A percentile compares a stretch with the other conserved stretches of the same genome.
These are phyloP conservation scores for Sphenopsis melanotis DNA, from an alignment of 2,797 vertebrate species.

Conservation along the genomic window DNA sequence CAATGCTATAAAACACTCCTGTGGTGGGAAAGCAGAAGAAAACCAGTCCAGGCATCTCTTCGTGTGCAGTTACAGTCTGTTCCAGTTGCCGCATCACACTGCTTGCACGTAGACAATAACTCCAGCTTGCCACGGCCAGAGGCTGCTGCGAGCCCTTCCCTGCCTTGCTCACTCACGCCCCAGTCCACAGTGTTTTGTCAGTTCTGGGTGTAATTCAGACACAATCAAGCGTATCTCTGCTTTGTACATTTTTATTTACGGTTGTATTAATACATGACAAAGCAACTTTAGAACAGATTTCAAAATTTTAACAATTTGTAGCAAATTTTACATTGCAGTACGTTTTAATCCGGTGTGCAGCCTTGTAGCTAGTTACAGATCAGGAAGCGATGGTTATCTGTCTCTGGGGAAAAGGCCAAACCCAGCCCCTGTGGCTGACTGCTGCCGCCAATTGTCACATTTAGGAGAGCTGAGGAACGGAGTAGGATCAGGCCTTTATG, in stretches of 20 bases:
- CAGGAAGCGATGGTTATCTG: neutral
- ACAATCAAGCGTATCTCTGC: neutral
- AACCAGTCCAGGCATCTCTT: neutral
- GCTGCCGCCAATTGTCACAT: neutral
- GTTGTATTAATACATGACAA: neutral
- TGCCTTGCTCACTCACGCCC: neutral
- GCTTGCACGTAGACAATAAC: rapidly evolving
- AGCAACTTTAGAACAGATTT: neutral
- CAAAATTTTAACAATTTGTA: neutral
- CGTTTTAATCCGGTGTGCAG: neutral
- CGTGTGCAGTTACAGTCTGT: neutral
- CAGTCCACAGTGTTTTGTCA: neutral
- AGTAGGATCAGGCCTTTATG: neutral
- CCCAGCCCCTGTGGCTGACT: neutral
- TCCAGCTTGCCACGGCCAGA: neutral
- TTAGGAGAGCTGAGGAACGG: neutral
- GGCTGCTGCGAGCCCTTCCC: neutral
- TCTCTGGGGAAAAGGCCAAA: neutral
- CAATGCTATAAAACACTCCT: neutral
- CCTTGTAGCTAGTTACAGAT: neutral
- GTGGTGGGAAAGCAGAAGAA: neutral
- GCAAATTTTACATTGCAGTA: neutral
- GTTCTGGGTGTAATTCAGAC: neutral
- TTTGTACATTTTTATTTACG: neutral
- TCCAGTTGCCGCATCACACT: neutral